Evolutionary conservation across 2,888 invertebrate species (phyloP).

Genomic region (Penaeus monodon): DNA sequence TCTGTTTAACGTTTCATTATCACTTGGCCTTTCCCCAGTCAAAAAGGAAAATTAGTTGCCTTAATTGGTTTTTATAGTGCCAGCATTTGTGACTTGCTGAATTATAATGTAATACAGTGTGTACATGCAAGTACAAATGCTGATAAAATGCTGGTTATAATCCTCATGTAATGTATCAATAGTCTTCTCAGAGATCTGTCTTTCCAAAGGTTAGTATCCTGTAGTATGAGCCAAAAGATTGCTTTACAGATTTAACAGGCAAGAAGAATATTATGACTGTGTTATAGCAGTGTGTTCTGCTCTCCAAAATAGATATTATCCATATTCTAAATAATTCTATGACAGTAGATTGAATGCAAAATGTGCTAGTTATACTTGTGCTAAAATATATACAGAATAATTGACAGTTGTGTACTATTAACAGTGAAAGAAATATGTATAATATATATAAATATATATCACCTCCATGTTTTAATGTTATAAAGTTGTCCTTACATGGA

Average conservation of each 20-base stretch:
- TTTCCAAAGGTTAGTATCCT: conserved; percentile 49
- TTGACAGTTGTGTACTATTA: conserved; percentile 1
- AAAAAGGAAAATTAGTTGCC: conserved; percentile 39
- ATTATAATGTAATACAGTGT: conserved; percentile 21
- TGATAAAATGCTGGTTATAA: conserved; percentile 13
- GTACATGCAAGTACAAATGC: conserved; percentile 21
- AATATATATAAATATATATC: conserved; percentile 11
- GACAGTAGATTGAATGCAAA: conserved; percentile 26
- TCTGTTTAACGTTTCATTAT: conserved; percentile 30
- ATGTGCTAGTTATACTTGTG: conserved; percentile 38
- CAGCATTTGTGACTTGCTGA: conserved; percentile 9
- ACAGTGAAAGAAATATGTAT: conserved; percentile 26
- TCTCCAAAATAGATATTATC: conserved; percentile 28
- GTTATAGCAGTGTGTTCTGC: conserved; percentile 55
- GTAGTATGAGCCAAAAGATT: conserved; percentile 41
- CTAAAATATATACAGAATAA: conserved; percentile 23
- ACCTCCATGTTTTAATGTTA: background rate
- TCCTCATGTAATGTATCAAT: conserved; percentile 41
- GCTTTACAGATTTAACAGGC: conserved; percentile 25
- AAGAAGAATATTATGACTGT: conserved; percentile 36
- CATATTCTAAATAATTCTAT: conserved; percentile 24
- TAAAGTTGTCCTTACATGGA: background rate
- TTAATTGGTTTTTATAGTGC: conserved; percentile 44
- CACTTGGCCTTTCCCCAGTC: conserved; percentile 36
- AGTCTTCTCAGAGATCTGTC: conserved; percentile 53